phyloP scores from a whole-genome alignment of 2,113 vertebrate genomes.

The Solenodon paradoxus region DNA sequence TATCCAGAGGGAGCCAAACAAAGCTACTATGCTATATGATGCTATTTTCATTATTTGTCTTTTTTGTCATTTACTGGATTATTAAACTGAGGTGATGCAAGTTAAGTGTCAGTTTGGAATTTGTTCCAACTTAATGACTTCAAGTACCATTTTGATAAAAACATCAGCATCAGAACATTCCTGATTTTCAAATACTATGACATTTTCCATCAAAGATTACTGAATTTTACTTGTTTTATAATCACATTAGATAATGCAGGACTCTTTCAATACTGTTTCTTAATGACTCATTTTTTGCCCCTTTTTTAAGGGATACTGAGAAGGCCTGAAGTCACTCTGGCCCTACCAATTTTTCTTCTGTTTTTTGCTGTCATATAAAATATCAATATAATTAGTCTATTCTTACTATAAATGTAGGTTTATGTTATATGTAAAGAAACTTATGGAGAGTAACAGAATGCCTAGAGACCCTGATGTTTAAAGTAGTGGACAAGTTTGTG shows the following conservation, averaged over 20 bases:
- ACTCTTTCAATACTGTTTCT: constrained; percentile 46
- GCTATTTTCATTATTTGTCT: constrained; percentile 94
- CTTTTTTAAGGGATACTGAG: constrained; percentile 56
- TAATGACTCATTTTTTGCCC: constrained; percentile 16
- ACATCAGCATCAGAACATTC: constrained; percentile 45
- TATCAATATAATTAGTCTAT: background rate
- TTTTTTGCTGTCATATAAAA: constrained; percentile 7
- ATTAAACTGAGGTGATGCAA: constrained; percentile 89
- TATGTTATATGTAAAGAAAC: background rate
- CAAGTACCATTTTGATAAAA: background rate
- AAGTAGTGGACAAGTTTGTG: background rate
- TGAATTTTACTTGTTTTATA: constrained; percentile 42
- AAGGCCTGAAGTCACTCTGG: background rate
- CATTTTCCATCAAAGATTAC: constrained; percentile 6
- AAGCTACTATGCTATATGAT: constrained; percentile 96
- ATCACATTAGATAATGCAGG: background rate
- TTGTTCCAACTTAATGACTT: constrained; percentile 45
- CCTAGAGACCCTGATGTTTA: background rate
- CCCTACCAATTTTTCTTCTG: background rate
- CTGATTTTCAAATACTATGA: constrained; percentile 10
- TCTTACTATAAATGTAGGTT: background rate
- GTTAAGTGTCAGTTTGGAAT: constrained; percentile 59
- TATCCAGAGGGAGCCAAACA: constrained; percentile 96
- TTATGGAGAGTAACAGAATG: background rate
- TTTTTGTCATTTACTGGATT: constrained; percentile 97